Conservation (phyloP, 2,113 vertebrate species). For the Hymenochirus boettgeri region DNA sequence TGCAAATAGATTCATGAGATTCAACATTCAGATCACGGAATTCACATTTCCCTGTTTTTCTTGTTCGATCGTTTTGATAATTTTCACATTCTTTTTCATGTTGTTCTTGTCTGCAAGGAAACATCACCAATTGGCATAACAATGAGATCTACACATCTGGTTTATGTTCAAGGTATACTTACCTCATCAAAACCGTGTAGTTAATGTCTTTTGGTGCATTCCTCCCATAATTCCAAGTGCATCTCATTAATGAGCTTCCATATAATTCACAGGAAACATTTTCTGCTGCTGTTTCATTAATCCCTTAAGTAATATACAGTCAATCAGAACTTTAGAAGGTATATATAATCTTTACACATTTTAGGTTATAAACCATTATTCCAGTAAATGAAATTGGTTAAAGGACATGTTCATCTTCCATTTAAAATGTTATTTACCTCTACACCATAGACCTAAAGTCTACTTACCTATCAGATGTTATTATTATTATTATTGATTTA, state of each 20-base stretch:
- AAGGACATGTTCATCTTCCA: no score
- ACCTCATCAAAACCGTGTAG: conserved; percentile 1
- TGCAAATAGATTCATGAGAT: not conserved
- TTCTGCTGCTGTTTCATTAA: not conserved
- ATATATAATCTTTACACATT: no score
- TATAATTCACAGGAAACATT: conserved; percentile 5
- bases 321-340: no score
- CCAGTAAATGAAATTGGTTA: no score
- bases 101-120: conserved; percentile 2
- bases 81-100: not conserved
- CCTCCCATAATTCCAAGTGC: conserved; percentile 1
- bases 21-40: not conserved
- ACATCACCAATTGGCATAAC: no score
- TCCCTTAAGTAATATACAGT: not conserved
- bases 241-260: conserved; percentile 2
- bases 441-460: no score
- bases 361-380: no score
- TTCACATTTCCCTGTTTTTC: not conserved
- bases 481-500: no score
- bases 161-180: no score
- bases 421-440: no score
- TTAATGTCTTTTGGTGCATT: not conserved
- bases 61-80: not conserved
- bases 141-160: no score
- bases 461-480: no score